phyloP scores from a whole-genome alignment of 2,113 vertebrate genomes.

The Asarcornis scutulata region DNA sequence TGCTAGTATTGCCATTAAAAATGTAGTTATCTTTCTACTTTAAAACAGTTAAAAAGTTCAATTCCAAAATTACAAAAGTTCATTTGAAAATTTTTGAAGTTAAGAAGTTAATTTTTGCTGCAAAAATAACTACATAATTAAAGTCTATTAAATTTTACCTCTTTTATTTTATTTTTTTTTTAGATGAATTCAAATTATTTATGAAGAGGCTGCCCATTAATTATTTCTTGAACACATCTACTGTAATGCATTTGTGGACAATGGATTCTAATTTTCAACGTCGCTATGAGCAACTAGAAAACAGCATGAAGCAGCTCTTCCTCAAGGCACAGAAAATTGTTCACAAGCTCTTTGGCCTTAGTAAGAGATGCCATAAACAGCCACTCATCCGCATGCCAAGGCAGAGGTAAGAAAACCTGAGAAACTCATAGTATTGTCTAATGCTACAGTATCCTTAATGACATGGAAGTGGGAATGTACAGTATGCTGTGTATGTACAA shows the following conservation, averaged over 20 bases:
- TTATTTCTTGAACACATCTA: slow-evolving; percentile 92
- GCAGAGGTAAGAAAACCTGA: slow-evolving; percentile 83
- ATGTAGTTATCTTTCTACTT: neutral
- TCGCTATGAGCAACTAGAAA: slow-evolving; percentile 91
- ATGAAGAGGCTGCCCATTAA: slow-evolving; percentile 90
- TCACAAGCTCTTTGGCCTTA: slow-evolving; percentile 95
- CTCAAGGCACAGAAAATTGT: slow-evolving; percentile 91
- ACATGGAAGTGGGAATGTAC: neutral
- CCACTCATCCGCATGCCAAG: slow-evolving; percentile 89
- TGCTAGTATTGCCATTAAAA: neutral
- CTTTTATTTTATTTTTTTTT: neutral
- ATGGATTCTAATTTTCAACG: slow-evolving; percentile 92
- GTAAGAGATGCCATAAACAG: slow-evolving; percentile 94
- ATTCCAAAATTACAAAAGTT: neutral
- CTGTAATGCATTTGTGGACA: slow-evolving; percentile 93
- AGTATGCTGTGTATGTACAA: rapidly evolving
- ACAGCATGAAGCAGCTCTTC: slow-evolving; percentile 88
- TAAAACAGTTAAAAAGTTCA: neutral
- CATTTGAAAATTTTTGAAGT: neutral
- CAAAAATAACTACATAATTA: neutral
- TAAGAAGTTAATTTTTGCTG: neutral
- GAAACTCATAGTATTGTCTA: neutral
- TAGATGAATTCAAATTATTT: slow-evolving; percentile 97
- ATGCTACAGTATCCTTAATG: neutral
- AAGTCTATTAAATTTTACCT: slow-evolving; percentile 14